Percentiles rank a stretch among this genome's conserved stretches.
Conservation (phyloP, 1,140 invertebrate genomes). For the Drosophila pseudoananassae region DNA sequence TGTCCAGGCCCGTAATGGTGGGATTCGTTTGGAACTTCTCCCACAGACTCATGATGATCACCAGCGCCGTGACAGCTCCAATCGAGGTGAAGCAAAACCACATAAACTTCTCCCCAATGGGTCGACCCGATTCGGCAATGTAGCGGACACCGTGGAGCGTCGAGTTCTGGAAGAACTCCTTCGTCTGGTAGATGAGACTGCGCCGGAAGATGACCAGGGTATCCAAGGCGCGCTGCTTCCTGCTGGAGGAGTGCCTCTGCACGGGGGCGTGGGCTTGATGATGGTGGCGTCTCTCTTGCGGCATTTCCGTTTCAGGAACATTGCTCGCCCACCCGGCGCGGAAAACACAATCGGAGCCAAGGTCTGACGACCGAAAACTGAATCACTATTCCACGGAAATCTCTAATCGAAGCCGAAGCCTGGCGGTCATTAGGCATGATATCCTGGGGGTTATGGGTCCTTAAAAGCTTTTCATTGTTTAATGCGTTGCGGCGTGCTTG, state of each 20-base stretch:
- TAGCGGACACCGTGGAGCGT: constrained; percentile 89
- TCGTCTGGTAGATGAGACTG: constrained; percentile 87
- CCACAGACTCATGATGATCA: constrained; percentile 90
- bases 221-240: constrained; percentile 41
- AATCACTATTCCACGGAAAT: neutral
- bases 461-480: constrained; percentile 78
- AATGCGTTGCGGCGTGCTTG: constrained; percentile 41
- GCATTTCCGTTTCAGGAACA: constrained; percentile 76
- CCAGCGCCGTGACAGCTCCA: constrained; percentile 87
- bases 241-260: constrained; percentile 14
- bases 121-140: constrained; percentile 88
- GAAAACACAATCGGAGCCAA: constrained; percentile 9
- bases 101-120: constrained; percentile 89
- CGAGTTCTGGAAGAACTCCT: constrained; percentile 89
- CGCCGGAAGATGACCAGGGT: constrained; percentile 84
- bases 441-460: constrained; percentile 3
- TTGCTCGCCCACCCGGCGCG: constrained; percentile 20
- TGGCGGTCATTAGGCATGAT: constrained; percentile 26
- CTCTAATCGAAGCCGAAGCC: constrained; percentile 17
- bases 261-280: neutral
- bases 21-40: constrained; percentile 92
- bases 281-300: constrained; percentile 50
- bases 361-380: constrained; percentile 19
- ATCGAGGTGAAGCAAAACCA: constrained; percentile 89
- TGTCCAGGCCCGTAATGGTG: constrained; percentile 90